Evolutionary conservation across 2,888 invertebrate genomes (phyloP).

Genomic region (Priocnemis perturbator): DNA sequence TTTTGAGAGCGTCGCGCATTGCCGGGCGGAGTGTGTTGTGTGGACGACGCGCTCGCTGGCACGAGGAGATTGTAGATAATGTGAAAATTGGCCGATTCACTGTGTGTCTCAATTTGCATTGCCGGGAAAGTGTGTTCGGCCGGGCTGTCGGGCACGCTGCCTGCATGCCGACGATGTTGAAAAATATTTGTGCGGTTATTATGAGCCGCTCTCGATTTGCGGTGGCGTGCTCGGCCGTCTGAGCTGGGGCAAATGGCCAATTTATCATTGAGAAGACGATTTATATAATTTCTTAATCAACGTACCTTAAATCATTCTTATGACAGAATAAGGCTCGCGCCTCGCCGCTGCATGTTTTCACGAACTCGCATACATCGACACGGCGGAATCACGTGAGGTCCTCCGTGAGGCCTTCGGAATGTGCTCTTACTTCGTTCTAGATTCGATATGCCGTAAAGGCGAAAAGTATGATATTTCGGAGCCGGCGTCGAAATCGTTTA

Average conservation of each 20-base stretch:
- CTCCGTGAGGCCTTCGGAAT: conserved; percentile 17
- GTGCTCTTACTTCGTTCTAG: conserved; percentile 22
- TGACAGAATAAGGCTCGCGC: conserved; percentile 37
- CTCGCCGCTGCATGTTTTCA: conserved; percentile 23
- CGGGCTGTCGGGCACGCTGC: too few species aligned
- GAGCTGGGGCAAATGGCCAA: conserved; percentile 9
- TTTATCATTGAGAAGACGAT: conserved; percentile 22
- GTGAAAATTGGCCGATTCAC: too few species aligned
- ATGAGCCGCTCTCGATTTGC: too few species aligned
- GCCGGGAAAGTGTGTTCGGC: too few species aligned
- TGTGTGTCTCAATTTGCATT: too few species aligned
- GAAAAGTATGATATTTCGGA: conserved; percentile 18
- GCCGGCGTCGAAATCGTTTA: background rate
- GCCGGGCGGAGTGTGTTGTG: too few species aligned
- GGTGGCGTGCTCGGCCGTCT: conserved; percentile 12
- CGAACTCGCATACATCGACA: conserved; percentile 24
- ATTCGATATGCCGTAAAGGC: conserved; percentile 17
- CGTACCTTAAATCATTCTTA: conserved; percentile 39
- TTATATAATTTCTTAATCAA: conserved; percentile 46
- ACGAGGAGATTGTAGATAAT: too few species aligned
- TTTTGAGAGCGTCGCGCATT: too few species aligned
- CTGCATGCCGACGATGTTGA: too few species aligned
- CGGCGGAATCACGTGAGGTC: conserved; percentile 34
- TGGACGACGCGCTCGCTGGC: too few species aligned
- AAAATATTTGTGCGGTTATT: too few species aligned